Conservation (phyloP, 2,888 invertebrate genomes). For the Pammene fasciana region DNA sequence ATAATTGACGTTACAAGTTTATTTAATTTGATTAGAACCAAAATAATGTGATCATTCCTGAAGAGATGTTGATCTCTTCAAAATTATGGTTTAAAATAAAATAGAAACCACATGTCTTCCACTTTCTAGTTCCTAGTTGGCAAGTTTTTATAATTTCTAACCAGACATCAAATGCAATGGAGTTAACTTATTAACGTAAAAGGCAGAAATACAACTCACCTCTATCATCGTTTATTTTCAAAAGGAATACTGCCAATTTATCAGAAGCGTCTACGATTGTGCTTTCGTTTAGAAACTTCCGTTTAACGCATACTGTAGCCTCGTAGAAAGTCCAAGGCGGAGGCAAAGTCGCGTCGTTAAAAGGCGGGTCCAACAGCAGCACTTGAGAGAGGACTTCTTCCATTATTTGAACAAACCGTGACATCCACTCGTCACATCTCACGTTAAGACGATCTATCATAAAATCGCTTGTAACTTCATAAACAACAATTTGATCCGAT, state of each 20-base stretch:
- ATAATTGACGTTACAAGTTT: no score
- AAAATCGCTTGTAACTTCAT: conserved; percentile 54
- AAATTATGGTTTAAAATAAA: no score
- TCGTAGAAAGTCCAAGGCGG: conserved; percentile 70
- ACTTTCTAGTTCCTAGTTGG: no score
- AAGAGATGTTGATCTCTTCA: no score
- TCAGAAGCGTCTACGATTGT: conserved; percentile 56
- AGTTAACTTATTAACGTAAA: no score
- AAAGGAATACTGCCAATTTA: conserved; percentile 58
- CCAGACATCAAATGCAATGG: no score
- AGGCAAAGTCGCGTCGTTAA: conserved; percentile 51
- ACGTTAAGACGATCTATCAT: conserved; percentile 63
- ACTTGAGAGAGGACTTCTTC: conserved; percentile 68
- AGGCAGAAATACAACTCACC: conserved; percentile 51
- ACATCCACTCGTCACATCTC: conserved; percentile 70
- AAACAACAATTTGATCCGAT: conserved; percentile 53
- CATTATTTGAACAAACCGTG: conserved; percentile 73
- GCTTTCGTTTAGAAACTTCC: conserved; percentile 53
- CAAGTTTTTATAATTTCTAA: no score
- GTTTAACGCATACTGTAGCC: conserved; percentile 63
- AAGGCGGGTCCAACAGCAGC: conserved; percentile 55
- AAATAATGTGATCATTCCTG: no score
- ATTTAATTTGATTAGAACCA: no score
- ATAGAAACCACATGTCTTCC: no score
- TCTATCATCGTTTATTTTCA: conserved; percentile 57